Conservation (phyloP, 2,113 vertebrate genomes). For the Aegypius monachus region DNA sequence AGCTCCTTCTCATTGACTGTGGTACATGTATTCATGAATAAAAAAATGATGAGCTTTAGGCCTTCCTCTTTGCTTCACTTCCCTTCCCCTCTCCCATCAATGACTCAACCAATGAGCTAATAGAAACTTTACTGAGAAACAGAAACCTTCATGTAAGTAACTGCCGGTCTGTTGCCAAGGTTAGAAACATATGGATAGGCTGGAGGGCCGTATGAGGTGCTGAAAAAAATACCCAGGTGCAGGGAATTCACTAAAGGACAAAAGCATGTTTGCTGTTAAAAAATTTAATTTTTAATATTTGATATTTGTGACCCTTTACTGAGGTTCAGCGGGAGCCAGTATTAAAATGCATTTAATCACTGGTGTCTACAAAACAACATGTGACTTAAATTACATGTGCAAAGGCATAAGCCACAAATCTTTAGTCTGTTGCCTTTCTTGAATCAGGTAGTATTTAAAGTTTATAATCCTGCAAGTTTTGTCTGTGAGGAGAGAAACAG, state of each 20-base stretch:
- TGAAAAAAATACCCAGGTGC: slow-evolving; percentile 28
- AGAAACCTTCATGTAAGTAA: not conserved
- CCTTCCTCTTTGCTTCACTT: not conserved
- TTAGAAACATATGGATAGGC: not conserved
- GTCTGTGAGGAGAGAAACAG: not conserved
- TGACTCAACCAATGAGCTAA: not conserved
- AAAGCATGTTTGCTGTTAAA: slow-evolving; percentile 16
- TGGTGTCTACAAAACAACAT: slow-evolving; percentile 11
- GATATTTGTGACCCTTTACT: not conserved
- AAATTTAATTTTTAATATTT: slow-evolving; percentile 28
- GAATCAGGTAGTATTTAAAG: not conserved
- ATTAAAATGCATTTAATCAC: slow-evolving; percentile 1
- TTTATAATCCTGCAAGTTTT: not conserved
- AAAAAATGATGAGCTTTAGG: slow-evolving; percentile 17
- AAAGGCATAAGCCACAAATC: slow-evolving; percentile 23
- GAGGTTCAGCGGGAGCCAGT: slow-evolving; percentile 14
- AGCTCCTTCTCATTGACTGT: not conserved
- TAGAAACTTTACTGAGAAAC: not conserved
- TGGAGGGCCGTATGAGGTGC: not conserved
- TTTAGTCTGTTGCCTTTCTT: not conserved
- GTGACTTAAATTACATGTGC: not conserved
- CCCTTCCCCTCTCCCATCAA: not conserved
- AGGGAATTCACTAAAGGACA: slow-evolving; percentile 31
- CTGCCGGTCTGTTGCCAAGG: not conserved
- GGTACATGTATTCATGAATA: not conserved